Percentiles rank a stretch among this genome's conserved stretches.
phyloP scores from a whole-genome alignment of 2,888 invertebrate genomes.

The Gasteruption jaculator region DNA sequence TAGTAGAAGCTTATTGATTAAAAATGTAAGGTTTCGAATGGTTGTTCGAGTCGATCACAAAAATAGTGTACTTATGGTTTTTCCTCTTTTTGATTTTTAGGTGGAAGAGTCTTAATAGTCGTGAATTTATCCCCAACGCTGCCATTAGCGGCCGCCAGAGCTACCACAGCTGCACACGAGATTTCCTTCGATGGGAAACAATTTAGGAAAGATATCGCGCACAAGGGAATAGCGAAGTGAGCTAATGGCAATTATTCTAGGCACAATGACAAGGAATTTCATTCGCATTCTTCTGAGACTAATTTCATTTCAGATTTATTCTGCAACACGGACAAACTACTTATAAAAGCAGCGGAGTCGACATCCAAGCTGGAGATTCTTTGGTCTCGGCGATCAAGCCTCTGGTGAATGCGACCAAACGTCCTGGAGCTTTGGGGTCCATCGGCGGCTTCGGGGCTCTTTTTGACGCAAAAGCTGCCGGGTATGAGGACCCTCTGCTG shows the following conservation, averaged over 20 bases:
- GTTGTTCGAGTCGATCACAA: not conserved
- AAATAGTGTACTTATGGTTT: constrained; percentile 7
- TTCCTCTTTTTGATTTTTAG: constrained; percentile 37
- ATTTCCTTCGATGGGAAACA: constrained; percentile 83
- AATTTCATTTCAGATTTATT: constrained; percentile 50
- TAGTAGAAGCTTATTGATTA: not conserved
- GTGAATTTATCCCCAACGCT: constrained; percentile 69
- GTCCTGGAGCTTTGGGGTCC: constrained; percentile 74
- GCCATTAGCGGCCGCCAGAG: constrained; percentile 67
- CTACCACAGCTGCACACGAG: constrained; percentile 66
- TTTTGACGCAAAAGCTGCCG: constrained; percentile 77
- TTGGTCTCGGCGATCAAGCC: constrained; percentile 81
- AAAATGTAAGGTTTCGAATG: not conserved
- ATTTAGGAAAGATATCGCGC: constrained; percentile 85
- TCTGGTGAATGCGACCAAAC: constrained; percentile 70
- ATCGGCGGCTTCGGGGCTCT: constrained; percentile 93
- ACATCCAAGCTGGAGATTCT: constrained; percentile 87
- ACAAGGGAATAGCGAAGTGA: constrained; percentile 75
- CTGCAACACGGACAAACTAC: constrained; percentile 65
- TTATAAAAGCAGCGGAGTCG: constrained; percentile 88
- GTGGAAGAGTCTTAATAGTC: constrained; percentile 84
- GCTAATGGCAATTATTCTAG: constrained; percentile 3
- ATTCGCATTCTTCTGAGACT: constrained; percentile 16
- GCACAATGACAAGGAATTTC: not conserved
- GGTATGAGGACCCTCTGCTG: constrained; percentile 76